Conservation (phyloP, 2,888 invertebrate species). For the Latrodectus elegans region DNA sequence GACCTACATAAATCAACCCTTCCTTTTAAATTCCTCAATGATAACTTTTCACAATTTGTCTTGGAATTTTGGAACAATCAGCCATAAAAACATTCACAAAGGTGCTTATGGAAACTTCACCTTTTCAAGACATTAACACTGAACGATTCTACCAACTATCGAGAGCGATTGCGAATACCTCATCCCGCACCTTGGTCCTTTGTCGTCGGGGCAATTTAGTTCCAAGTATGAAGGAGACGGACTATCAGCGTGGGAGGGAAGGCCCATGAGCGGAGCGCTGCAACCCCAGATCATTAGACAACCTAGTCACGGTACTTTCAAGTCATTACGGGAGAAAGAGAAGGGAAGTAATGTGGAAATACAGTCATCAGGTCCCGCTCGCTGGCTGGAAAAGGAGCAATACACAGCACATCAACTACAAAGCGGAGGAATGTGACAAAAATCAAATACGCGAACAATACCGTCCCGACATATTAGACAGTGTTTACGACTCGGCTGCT, state of each 20-base stretch:
- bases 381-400: conserved; percentile 24
- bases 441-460: conserved; percentile 3
- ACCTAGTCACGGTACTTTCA: conserved; percentile 52
- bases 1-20: no score
- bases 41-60: no score
- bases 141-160: not conserved
- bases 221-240: not conserved
- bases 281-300: conserved; percentile 48
- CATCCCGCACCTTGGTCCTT: not conserved
- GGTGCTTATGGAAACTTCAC: no score
- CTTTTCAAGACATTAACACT: not conserved
- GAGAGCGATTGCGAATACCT: not conserved
- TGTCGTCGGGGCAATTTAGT: not conserved
- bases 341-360: conserved; percentile 52
- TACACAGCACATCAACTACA: not conserved
- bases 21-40: no score
- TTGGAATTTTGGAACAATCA: no score
- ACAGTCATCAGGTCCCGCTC: conserved; percentile 48
- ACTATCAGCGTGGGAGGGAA: not conserved
- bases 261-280: not conserved
- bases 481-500: not conserved
- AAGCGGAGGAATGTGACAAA: conserved; percentile 1
- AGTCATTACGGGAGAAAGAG: conserved; percentile 50
- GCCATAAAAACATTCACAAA: no score
- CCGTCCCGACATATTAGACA: not conserved